Evolutionary conservation across 1,140 invertebrate species (phyloP).

Genomic region (Anthonomus grandis): DNA sequence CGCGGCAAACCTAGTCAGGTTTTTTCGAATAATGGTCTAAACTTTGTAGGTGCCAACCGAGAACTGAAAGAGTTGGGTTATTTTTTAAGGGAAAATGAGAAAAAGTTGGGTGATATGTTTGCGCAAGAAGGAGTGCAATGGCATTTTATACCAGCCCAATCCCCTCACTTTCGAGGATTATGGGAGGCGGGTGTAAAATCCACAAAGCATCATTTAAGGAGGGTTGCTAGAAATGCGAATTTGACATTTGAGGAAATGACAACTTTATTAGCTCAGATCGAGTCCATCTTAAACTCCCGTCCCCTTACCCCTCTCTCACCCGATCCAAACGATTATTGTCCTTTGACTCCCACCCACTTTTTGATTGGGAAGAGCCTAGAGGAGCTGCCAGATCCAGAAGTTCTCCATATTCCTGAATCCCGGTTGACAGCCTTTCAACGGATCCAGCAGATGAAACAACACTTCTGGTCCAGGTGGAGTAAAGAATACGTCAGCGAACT

Average conservation of each 20-base stretch:
- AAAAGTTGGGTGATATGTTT: not conserved
- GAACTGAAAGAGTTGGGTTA: slow-evolving; percentile 38
- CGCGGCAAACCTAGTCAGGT: slow-evolving; percentile 35
- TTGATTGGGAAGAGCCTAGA: slow-evolving; percentile 15
- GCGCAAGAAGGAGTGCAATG: slow-evolving; percentile 7
- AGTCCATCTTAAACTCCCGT: slow-evolving; percentile 28
- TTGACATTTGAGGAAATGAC: slow-evolving; percentile 32
- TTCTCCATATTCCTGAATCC: slow-evolving; percentile 5
- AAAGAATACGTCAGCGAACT: slow-evolving; percentile 33
- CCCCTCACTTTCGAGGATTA: slow-evolving; percentile 48
- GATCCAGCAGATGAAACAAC: slow-evolving; percentile 18
- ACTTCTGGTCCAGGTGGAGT: slow-evolving; percentile 36
- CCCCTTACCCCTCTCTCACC: slow-evolving; percentile 24
- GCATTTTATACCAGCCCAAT: slow-evolving; percentile 37
- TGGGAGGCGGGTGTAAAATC: slow-evolving; percentile 48
- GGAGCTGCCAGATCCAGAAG: slow-evolving; percentile 15
- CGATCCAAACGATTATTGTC: slow-evolving; percentile 28
- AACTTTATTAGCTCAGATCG: slow-evolving; percentile 22
- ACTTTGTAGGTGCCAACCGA: slow-evolving; percentile 32
- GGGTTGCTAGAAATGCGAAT: slow-evolving; percentile 12
- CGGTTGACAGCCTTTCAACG: slow-evolving; percentile 8
- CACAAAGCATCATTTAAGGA: slow-evolving; percentile 44
- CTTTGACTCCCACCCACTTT: slow-evolving; percentile 30
- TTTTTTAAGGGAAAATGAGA: not conserved
- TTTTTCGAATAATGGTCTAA: slow-evolving; percentile 28